These are phyloP conservation scores for Bathynomus jamesi DNA, from an alignment of 1,140 invertebrate genomes.

Conservation along the genomic window DNA sequence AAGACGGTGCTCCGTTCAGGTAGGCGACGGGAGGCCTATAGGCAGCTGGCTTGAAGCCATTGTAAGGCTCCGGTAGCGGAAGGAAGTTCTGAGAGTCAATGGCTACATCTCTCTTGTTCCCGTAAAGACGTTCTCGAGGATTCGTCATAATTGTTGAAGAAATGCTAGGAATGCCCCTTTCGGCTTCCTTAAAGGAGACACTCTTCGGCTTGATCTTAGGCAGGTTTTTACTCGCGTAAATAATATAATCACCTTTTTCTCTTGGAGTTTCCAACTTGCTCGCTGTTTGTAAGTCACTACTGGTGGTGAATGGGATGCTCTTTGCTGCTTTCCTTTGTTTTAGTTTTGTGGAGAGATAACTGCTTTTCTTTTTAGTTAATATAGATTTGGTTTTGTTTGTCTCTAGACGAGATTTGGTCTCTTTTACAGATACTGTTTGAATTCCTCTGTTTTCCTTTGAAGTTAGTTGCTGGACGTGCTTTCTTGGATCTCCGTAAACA, in stretches of 20 bases:
- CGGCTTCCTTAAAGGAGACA: not conserved
- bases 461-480: not conserved
- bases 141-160: not conserved
- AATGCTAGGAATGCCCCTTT: not conserved
- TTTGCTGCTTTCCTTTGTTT: too few relatives aligned
- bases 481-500: slow-evolving; percentile 12
- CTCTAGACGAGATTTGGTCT: not conserved
- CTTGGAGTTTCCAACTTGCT: not conserved
- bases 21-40: too few relatives aligned
- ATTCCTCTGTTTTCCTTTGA: not conserved
- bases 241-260: not conserved
- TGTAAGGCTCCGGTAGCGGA: not conserved
- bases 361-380: not conserved
- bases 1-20: not conserved
- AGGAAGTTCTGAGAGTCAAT: not conserved
- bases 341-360: not conserved
- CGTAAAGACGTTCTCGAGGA: not conserved
- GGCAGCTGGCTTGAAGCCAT: not conserved
- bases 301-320: too few relatives aligned
- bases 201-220: not conserved
- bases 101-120: not conserved
- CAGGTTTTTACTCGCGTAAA: not conserved
- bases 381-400: not conserved
- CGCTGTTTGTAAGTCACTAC: not conserved
- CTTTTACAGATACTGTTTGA: not conserved